Evolutionary conservation across 64 coral and sea anemone genomes (phyloP), one percentile per base, ranked within the genome.

Genomic region (Orbicella faveolata): DNA sequence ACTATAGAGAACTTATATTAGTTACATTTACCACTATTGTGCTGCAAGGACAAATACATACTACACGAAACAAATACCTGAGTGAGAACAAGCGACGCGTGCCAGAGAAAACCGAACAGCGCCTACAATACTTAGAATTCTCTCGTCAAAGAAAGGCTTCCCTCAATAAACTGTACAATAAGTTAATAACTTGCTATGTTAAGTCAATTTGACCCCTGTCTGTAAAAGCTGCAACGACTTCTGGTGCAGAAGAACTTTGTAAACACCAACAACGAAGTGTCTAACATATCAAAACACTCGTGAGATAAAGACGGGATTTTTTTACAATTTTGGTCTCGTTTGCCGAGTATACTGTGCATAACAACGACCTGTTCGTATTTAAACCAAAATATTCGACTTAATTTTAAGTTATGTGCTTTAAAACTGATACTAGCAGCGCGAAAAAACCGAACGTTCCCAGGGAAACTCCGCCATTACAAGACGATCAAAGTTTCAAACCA

Each of bases 51-150:
- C 5, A 63, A 30, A 19, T 81, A 39, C 16, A 41, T 80, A 80
- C n/a, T 51, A 80, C n/a, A 82, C 14, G 17, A 82, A 82, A 63
- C 79, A 65, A 82, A 36, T 82, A 76, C 37, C 26, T 14, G 54
- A 1, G 4, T 14, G 54, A 11, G 54, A 59, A 59, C 55, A 59
- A 59, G 79, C 8, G 59, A 59, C 61, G 54, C 79, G 79, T 82
- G 79, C 79, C 79, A 82, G 15, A 61, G 23, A 4, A 65, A 82
- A 18, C 37, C 25, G 55, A 59, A 59, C 55, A 18, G 51, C n/a
- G 51, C n/a, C 34, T 82, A 64, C 61, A 4, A 19, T 21, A 35
- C 15, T 17, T 82, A 36, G 25, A 61, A 82, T 36, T 39, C 34
- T 59, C 8, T 33, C 79, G 36, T 15, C 6, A 35, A 64, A 30